Conservation (phyloP, 2,113 vertebrate genomes). For the Lagenorhynchus albirostris region DNA sequence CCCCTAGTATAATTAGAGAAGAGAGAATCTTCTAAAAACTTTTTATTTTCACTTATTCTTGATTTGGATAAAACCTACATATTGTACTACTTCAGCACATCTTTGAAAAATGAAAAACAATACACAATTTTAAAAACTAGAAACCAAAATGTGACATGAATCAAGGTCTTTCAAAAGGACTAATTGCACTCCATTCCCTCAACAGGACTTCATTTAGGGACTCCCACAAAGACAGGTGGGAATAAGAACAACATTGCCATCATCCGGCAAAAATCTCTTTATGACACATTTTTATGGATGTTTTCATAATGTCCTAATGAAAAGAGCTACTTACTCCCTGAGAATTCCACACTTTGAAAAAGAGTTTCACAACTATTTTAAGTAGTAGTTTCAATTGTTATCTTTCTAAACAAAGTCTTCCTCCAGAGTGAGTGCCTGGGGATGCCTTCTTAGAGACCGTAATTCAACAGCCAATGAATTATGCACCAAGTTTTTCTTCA, state of each 20-base stretch:
- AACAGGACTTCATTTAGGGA: not conserved
- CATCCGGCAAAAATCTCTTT: not conserved
- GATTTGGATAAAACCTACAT: not conserved
- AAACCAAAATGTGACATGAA: slow-evolving; percentile 16
- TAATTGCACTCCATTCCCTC: not conserved
- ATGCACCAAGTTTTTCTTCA: not conserved
- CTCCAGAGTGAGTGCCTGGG: not conserved
- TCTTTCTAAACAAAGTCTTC: slow-evolving; percentile 31
- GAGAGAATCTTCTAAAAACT: not conserved
- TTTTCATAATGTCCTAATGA: not conserved
- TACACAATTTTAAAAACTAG: not conserved
- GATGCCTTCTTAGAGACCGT: not conserved
- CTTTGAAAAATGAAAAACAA: not conserved
- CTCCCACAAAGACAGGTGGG: not conserved
- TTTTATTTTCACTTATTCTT: not conserved
- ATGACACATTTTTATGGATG: not conserved
- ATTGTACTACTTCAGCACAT: not conserved
- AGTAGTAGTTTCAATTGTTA: not conserved
- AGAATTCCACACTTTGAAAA: not conserved
- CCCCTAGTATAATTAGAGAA: not conserved
- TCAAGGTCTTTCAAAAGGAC: not conserved
- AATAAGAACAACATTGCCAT: not conserved
- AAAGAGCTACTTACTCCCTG: not conserved
- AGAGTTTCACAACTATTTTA: not conserved
- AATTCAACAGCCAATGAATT: not conserved